Evolutionary conservation across 2,113 vertebrate species (phyloP), one percentile per base, ranked within the genome.

Genomic region (Pogonocichla stellata): DNA sequence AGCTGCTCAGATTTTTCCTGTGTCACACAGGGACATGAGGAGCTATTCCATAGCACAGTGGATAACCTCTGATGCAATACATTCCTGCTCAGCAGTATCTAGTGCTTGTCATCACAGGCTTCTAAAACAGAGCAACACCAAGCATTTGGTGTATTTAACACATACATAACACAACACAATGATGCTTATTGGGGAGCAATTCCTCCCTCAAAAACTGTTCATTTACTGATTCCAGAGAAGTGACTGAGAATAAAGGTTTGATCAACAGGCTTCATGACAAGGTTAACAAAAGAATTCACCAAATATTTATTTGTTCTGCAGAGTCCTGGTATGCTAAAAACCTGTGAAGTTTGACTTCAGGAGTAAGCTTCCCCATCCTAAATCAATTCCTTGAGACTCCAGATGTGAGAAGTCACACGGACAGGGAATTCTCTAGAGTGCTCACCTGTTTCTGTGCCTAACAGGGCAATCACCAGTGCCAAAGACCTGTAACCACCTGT

Each of bases 1-100:
- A 77, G 69, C 88, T 92, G 84, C 80, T 85, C 73, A 67, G 50
- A 34, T 65, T 73, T 91, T 47, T 79, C 78, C 80, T n/a, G 12
- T 31, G 40, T 91, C 88, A 75, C 62, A 36, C 15, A 28, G 71
- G 57, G 66, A 78, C 43, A 57, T 19, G 51, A 78, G 80, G 48
- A 84, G 50, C 40, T 84, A 3, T 25, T 65, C 78, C 64, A 43
- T 43, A 74, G 86, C 51, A 50, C 83, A 69, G 5, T 2, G 5
- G 75, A n/a, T 48, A 91, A 73, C 14, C 34, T 47, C 72, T n/a
- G 53, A 43, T 43, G 78, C 79, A 77, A 38, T 42, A 38, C 69
- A 75, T 51, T 88, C 81, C 80, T 73, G 56, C 56, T 82, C 79
- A 75, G 38, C 33, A 17, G n/a, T 61, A 69, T n/a, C 38, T 20